Percentiles rank a stretch among this genome's conserved stretches.
Evolutionary conservation across 2,797 vertebrate genomes (phyloP).

Genomic region (Tangara arthus): DNA sequence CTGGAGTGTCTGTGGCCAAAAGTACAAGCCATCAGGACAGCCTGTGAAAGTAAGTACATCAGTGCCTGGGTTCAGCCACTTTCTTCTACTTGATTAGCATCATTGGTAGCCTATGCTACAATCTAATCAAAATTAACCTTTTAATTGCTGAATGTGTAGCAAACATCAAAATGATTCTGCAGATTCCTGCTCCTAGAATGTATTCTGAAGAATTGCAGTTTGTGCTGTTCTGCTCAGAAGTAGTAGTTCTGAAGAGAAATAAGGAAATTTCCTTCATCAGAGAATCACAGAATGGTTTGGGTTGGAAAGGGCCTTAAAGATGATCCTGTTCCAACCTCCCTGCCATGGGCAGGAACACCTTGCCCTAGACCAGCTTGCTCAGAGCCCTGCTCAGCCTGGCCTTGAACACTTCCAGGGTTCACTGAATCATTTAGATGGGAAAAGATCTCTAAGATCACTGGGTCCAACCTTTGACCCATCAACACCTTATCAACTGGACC

Average conservation of each 20-base stretch:
- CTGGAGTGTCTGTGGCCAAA: constrained; percentile 87
- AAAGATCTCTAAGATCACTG: neutral
- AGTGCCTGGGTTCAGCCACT: neutral
- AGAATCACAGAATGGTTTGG: neutral
- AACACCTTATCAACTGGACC: neutral
- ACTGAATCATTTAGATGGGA: neutral
- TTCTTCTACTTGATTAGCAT: neutral
- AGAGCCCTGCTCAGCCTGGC: neutral
- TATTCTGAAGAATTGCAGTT: neutral
- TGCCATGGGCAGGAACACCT: neutral
- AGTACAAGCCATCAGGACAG: constrained; percentile 80
- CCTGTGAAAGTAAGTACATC: constrained; percentile 85
- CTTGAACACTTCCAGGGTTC: neutral
- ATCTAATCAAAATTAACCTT: neutral
- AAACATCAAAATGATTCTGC: neutral
- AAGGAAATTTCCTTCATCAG: neutral
- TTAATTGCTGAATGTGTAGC: neutral
- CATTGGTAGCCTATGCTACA: neutral
- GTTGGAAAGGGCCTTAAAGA: neutral
- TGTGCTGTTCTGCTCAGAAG: neutral
- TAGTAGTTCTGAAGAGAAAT: neutral
- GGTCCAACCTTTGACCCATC: neutral
- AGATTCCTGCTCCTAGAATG: neutral
- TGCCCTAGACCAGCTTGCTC: neutral
- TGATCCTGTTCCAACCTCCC: neutral